Evolutionary conservation across 1,140 invertebrate genomes (phyloP).

Genomic region (Geopemphigus sp.): DNA sequence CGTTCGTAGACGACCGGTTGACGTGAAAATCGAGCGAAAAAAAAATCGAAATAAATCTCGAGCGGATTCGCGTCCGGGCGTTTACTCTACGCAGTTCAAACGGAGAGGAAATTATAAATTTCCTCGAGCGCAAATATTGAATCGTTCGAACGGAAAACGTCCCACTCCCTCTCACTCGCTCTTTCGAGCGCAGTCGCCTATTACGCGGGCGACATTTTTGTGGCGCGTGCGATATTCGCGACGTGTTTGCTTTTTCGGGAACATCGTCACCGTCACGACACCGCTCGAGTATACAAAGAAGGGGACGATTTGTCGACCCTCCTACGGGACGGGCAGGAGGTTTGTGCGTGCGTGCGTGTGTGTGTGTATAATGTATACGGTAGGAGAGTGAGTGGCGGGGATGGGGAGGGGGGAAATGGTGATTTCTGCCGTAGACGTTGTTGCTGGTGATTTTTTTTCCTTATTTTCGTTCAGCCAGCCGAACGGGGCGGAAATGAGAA

Average conservation of each 20-base stretch:
- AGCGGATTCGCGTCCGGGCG: neutral
- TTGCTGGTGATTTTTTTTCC: neutral
- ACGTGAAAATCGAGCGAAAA: neutral
- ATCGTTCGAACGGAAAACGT: constrained; percentile 21
- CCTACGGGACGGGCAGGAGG: neutral
- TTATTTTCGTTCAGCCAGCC: neutral
- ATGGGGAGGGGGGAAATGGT: constrained; percentile 3
- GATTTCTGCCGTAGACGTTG: constrained; percentile 25
- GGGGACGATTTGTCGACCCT: constrained; percentile 35
- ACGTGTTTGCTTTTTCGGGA: constrained; percentile 28
- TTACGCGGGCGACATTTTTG: no score
- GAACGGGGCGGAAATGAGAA: constrained; percentile 35
- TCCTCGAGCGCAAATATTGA: constrained; percentile 42
- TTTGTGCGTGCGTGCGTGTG: no score
- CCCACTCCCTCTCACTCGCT: neutral
- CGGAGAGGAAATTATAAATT: constrained; percentile 40
- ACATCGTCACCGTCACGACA: neutral
- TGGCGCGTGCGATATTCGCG: neutral
- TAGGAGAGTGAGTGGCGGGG: no score
- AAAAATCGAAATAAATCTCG: neutral
- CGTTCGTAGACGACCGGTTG: no score
- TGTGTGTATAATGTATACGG: no score
- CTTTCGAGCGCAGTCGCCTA: neutral
- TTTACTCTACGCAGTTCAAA: neutral
- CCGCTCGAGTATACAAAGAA: neutral